Evolutionary conservation across 2,888 invertebrate species (phyloP).

Genomic region (Mallateleia sp.): DNA sequence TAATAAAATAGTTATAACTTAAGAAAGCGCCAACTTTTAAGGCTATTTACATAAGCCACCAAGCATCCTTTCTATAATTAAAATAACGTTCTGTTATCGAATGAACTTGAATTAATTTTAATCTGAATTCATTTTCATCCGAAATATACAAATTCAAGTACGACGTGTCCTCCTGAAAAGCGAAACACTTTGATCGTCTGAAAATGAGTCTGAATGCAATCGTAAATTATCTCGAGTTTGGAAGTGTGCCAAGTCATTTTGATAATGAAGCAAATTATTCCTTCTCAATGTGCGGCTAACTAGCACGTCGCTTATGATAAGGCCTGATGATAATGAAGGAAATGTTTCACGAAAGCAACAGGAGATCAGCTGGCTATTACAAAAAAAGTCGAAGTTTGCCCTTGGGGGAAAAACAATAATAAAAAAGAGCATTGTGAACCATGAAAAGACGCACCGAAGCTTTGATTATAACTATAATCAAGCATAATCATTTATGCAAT

Average conservation of each 20-base stretch:
- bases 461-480: neutral
- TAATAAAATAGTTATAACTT: no score
- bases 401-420: conserved; percentile 35
- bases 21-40: no score
- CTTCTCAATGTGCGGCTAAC: conserved; percentile 10
- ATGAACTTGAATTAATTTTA: no score
- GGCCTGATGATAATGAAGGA: conserved; percentile 54
- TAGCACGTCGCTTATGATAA: conserved; percentile 58
- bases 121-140: no score
- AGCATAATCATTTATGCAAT: no score
- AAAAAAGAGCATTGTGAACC: neutral
- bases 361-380: conserved; percentile 52
- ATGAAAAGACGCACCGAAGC: neutral
- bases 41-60: no score
- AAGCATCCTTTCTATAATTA: no score
- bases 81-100: no score
- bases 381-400: neutral
- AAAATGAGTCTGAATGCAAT: conserved; percentile 5
- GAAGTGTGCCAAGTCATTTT: conserved; percentile 15
- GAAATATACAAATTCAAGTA: no score
- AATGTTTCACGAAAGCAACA: conserved; percentile 59
- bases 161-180: no score
- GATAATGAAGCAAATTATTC: conserved; percentile 29
- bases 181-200: neutral
- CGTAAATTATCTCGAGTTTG: conserved; percentile 8